Evolutionary conservation across 2,113 vertebrate genomes (phyloP), one percentile per base, ranked within the genome.

Genomic region (Cynocephalus volans): DNA sequence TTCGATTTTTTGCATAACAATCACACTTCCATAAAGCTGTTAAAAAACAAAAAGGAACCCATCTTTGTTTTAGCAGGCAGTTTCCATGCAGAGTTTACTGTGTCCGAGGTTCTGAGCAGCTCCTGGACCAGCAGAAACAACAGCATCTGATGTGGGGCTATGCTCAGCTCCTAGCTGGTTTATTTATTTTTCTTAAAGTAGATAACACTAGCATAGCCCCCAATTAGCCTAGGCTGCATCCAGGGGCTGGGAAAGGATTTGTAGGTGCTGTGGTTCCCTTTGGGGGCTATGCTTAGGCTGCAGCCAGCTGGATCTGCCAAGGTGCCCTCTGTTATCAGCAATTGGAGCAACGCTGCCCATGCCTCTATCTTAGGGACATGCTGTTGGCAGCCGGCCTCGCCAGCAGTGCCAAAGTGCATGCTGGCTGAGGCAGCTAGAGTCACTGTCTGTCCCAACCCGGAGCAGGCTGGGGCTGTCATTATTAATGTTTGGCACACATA

Each of bases 381-480:
- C 48, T 1, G 0, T 1, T 18, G 54, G 93, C 77, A 19, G 41
- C 36, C 81, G 4, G n/a, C 60, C 31, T 82, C 6, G 0, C 0
- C 11, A 67, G 77, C 41, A 72, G 28, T 6, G n/a, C 79, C 41
- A 1, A 45, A 19, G 56, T 19, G 6, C 67, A 31, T 33, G 62
- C 65, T 26, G 72, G 54, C 45, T 0, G 18, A 31, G 33, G 65
- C 41, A 28, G 48, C 31, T 9, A 26, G 18, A 58, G 14, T 36
- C 76, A 31, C 3, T 2, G 12, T 56, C 8, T 54, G 18, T 11
- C 70, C 75, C 23, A 12, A 12, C 65, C n/a, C n/a, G 0, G 1
- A 79, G 50, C 48, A 36, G 82, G 73, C 56, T 12, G n/a, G 24
- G 45, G 72, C 54, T 80, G 92, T 77, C 93, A 48, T 90, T 75